Conservation (phyloP, 2,797 vertebrate species). For the Eulemur albifrons region DNA sequence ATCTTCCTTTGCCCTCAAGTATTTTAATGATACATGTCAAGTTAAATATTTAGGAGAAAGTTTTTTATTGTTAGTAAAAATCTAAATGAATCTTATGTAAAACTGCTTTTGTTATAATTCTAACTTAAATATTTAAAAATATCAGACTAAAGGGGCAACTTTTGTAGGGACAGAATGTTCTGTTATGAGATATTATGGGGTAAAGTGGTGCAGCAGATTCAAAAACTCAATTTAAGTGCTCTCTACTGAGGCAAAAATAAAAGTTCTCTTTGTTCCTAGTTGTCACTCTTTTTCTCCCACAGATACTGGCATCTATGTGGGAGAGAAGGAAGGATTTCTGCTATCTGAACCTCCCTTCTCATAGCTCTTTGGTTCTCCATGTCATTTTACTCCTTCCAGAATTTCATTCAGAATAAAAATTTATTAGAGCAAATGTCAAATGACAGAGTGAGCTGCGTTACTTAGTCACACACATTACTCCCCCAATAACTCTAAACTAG, state of each 20-base stretch:
- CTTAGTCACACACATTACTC: neutral
- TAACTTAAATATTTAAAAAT: neutral
- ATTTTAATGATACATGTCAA: neutral
- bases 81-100: neutral
- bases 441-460: neutral
- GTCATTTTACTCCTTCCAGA: neutral
- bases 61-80: neutral
- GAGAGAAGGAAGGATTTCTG: conserved; percentile 56
- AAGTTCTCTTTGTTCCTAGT: conserved; percentile 59
- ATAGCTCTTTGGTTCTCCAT: neutral
- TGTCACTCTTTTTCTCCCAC: conserved; percentile 53
- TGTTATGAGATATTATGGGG: neutral
- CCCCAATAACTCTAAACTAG: neutral
- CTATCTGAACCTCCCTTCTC: neutral
- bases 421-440: neutral
- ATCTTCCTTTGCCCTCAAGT: neutral
- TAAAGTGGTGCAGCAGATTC: neutral
- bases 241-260: conserved; percentile 16
- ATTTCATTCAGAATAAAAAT: conserved; percentile 54
- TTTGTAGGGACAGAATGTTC: conserved; percentile 14
- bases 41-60: neutral
- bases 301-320: conserved; percentile 64
- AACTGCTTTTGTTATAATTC: neutral
- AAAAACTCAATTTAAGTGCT: neutral
- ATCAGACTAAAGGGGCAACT: neutral